Evolutionary conservation across 2,797 vertebrate genomes (phyloP), one percentile per base, ranked within the genome.

Genomic region (Miichthys miiuy): DNA sequence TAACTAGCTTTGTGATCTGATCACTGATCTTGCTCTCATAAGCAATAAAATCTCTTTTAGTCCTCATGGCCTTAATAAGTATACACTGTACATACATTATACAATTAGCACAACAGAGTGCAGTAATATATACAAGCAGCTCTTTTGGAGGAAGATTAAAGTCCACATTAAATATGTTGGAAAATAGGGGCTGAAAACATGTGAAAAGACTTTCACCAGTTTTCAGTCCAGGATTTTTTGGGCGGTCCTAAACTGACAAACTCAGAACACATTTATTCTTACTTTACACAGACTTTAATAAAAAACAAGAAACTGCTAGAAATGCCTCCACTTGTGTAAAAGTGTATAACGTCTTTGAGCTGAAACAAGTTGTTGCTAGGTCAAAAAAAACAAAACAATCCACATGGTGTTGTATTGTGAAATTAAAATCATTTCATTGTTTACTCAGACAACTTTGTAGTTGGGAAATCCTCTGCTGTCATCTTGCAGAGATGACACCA

Each of bases 391-490:
- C 23, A 42, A 54, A 27, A 48, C 42, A 55, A 23, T 68, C 27
- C 12, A 14, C 38, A 38, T n/a, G n/a, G 21, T 0, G n/a, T 18
- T 41, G 1, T 48, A 17, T 16, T 23, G 20, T 17, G 21, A 42
- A 20, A 46, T 17, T 34, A 0, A 61, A 23, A 44, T 56, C 0
- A 58, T 69, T 17, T 23, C 0, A 2, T 20, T 1, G 13, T 77
- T 63, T 55, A 23, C 11, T 46, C 18, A 55, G 21, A 51, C 50
- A 10, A 21, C 7, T 46, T 27, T 44, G 4, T 5, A 48, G 50
- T 18, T 34, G 30, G 30, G 50, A 38, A 80, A 77, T 56, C 44
- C 27, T 65, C 38, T 21, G 42, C 27, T 50, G 47, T 68, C 38
- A 34, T 55, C 27, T 17, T 23, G 50, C n/a, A 1, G 63, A 46